These are phyloP conservation scores for Ptychadena robeensis DNA, from an alignment of 2,797 vertebrate species.

Conservation along the genomic window DNA sequence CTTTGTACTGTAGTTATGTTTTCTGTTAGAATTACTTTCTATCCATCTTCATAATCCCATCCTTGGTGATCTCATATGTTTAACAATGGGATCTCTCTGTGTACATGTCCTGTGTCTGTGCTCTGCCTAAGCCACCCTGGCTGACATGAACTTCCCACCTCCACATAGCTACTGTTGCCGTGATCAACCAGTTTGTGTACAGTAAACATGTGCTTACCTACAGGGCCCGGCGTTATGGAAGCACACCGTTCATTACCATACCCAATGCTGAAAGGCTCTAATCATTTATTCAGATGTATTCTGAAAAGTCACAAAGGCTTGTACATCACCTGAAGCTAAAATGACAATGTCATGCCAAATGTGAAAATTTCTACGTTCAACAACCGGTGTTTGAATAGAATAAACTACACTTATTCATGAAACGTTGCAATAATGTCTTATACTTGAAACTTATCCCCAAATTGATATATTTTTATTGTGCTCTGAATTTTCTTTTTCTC, in stretches of 20 bases:
- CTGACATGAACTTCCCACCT: neutral
- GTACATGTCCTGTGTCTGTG: neutral
- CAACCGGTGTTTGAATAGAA: no score
- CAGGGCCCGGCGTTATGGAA: neutral
- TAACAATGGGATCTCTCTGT: neutral
- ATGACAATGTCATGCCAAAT: neutral
- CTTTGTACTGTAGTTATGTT: neutral
- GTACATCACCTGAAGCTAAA: neutral
- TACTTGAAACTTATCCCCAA: no score
- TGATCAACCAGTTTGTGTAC: conserved; percentile 23
- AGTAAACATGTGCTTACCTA: neutral
- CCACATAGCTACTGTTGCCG: conserved; percentile 47
- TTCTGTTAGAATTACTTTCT: neutral
- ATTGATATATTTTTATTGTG: no score
- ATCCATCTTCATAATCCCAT: neutral
- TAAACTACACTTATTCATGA: no score
- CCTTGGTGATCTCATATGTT: neutral
- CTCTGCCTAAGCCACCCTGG: neutral
- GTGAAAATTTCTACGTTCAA: no score
- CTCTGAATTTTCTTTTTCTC: no score
- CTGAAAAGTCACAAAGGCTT: neutral
- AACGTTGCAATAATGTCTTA: no score
- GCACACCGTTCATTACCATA: neutral
- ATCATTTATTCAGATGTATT: neutral
- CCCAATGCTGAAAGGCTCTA: neutral